Base-by-base conservation (phyloP, 1,140 invertebrate genomes). In the Drosophila lini region DNA sequence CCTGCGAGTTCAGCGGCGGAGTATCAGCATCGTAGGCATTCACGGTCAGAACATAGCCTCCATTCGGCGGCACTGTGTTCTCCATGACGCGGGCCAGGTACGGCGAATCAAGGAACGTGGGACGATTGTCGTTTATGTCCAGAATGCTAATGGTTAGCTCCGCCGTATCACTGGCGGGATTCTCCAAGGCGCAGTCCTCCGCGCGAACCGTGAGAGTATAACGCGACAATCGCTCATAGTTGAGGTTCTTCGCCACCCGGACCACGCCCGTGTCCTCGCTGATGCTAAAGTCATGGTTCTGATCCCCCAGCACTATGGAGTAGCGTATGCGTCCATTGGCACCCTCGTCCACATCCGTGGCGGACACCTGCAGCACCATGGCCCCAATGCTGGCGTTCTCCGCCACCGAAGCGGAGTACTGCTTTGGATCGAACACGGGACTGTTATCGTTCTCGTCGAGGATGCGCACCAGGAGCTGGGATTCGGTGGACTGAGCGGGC, bases 111-210 rank as follows among this genome's bases (percentile, higher is more conserved):
- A 97, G 92, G 91, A 99, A 99, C 1, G 97, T 96, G 2, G 98
- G 98, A 8, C 97, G 95, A 89, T 98, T 98, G 93, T 99, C 98
- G 93, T 99, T 99, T 76, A 99, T 96, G 93, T 99, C 98, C 28
- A 96, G 94, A 5, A 99, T 80, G 16, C 89, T 93, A 40, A 95
- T 94, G 28, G 93, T 93, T n/a, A 95, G 92, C 90, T 95, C 94
- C 1, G 96, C 96, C 1, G 94, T 95, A 79, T 97, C 96, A 48
- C 94, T 94, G 9, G 94, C 74, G 5, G 71, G 93, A 0, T 94
- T 92, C 32, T 74, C 58, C 34, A 57, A 5, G 8, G 67, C 81
- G 86, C 96, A 97, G 92, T 98, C 98, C 92, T 99, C 97, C 0
- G 97, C 98, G 59, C 95, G 95, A 8, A 99, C 95, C 0, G 95